Percentiles rank a stretch among this genome's conserved stretches.
Evolutionary conservation across 2,888 invertebrate species (phyloP).

Genomic region (Dioctria rufipes): DNA sequence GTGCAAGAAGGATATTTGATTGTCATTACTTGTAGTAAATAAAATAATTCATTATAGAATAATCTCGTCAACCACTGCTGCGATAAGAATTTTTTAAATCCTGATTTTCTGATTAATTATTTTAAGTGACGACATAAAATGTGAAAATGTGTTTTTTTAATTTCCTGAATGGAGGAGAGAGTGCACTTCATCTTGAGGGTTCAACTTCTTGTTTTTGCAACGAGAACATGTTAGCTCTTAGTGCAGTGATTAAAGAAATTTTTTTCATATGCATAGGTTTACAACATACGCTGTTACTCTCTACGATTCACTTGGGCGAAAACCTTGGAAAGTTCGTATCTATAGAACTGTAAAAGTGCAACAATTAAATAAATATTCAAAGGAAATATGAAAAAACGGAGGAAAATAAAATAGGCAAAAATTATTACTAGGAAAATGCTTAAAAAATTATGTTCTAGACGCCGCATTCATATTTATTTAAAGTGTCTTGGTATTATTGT

Average conservation of each 20-base stretch:
- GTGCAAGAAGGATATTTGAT: background rate
- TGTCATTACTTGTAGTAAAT: background rate
- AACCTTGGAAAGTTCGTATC: background rate
- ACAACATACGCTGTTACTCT: no score
- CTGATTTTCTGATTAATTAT: constrained; percentile 9
- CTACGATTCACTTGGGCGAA: background rate
- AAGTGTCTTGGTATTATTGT: constrained; percentile 67
- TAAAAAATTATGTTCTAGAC: constrained; percentile 63
- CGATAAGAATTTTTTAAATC: background rate
- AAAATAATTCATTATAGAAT: background rate
- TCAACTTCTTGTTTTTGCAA: background rate
- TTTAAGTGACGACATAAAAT: constrained; percentile 23
- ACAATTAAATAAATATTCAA: background rate
- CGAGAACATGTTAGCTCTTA: background rate
- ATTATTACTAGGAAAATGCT: constrained; percentile 44
- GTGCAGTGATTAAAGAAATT: background rate
- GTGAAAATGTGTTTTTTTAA: constrained; percentile 8
- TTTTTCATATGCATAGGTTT: background rate
- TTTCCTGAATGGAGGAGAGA: background rate
- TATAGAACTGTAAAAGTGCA: background rate
- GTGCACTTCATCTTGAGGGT: background rate
- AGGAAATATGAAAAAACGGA: constrained; percentile 33
- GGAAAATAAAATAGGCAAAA: constrained; percentile 12
- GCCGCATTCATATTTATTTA: constrained; percentile 67
- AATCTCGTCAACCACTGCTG: background rate